Conservation (phyloP, 2,797 vertebrate species). For the Sebastiscus tertius region DNA sequence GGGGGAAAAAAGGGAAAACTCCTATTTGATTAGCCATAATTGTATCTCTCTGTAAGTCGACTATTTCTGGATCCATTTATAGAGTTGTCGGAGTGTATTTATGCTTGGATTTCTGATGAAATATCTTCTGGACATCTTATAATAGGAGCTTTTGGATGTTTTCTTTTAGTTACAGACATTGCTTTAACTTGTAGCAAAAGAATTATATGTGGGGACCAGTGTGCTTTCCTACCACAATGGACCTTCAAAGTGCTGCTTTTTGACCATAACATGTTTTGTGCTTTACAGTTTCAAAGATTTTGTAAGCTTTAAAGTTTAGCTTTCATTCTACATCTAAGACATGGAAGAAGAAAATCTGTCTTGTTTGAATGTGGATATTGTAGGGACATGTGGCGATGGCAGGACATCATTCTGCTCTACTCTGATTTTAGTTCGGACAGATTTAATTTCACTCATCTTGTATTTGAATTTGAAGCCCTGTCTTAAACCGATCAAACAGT, state of each 20-base stretch:
- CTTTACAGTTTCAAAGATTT: neutral
- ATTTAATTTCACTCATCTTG: neutral
- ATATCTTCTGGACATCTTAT: neutral
- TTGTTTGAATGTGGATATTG: neutral
- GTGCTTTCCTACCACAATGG: neutral
- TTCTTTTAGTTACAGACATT: neutral
- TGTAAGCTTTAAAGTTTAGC: neutral
- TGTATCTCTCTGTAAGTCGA: too few relatives aligned
- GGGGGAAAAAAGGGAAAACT: too few relatives aligned
- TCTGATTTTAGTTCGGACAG: neutral
- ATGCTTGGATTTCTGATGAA: neutral
- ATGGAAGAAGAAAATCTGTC: neutral
- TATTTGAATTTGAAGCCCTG: neutral
- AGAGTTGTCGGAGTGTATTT: neutral
- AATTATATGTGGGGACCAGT: neutral
- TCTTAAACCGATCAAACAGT: neutral
- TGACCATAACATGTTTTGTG: neutral
- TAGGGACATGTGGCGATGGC: neutral
- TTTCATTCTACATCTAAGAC: neutral
- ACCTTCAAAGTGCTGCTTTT: neutral
- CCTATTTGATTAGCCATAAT: too few relatives aligned
- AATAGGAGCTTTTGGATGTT: neutral
- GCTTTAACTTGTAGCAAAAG: neutral
- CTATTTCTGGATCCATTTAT: too few relatives aligned
- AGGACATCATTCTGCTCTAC: neutral